Percentiles rank a stretch among this genome's conserved stretches.
Conservation (phyloP, 2,113 vertebrate genomes). For the Scomber scombrus region DNA sequence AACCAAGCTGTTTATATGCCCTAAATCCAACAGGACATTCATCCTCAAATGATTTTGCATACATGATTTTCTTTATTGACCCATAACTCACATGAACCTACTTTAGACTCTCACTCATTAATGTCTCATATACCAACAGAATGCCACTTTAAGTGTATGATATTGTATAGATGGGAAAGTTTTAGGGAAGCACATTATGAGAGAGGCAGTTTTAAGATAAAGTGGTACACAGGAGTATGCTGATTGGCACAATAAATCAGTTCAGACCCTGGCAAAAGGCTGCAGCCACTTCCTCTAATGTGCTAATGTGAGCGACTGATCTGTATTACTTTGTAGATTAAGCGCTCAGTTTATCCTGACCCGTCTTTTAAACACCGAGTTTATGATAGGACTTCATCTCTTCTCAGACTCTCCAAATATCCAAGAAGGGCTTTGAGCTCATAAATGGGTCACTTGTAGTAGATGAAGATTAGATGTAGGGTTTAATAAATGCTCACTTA, state of each 20-base stretch:
- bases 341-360: conserved; percentile 70
- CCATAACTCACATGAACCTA: conserved; percentile 10
- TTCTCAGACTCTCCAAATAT: conserved; percentile 35
- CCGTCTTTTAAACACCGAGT: conserved; percentile 60
- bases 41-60: conserved; percentile 54
- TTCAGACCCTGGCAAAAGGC: conserved; percentile 51
- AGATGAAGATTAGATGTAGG: conserved; percentile 87
- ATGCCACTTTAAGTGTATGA: not conserved
- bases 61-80: conserved; percentile 60
- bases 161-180: conserved; percentile 4
- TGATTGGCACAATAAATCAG: conserved; percentile 54
- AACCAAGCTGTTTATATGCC: conserved; percentile 75
- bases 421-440: conserved; percentile 64
- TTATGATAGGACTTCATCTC: conserved; percentile 70
- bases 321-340: conserved; percentile 77
- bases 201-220: conserved; percentile 21
- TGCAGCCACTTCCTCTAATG: conserved; percentile 60
- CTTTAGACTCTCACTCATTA: conserved; percentile 13
- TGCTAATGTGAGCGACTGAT: conserved; percentile 72
- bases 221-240: conserved; percentile 34
- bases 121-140: not conserved
- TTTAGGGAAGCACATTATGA: conserved; percentile 20
- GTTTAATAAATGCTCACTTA: conserved; percentile 87
- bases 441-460: conserved; percentile 88
- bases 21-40: conserved; percentile 75